Base-by-base conservation (phyloP, 2,888 invertebrate genomes). In the Lissocephala sabroskyi region DNA sequence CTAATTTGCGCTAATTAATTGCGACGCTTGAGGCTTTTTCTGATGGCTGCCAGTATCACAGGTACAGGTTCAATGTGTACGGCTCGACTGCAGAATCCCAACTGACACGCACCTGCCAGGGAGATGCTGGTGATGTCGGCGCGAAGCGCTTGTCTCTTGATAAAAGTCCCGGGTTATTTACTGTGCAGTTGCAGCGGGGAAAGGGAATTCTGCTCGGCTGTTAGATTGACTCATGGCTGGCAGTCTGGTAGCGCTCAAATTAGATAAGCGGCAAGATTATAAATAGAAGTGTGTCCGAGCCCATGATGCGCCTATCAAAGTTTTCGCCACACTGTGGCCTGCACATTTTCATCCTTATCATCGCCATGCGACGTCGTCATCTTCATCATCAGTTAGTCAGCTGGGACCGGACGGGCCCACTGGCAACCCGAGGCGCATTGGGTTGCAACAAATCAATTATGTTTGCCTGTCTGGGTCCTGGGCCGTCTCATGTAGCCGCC, bases 71-170 rank as follows among this genome's bases (percentile, higher is more conserved):
- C n/a, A 23, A 23, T 43, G 41, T 47, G 40, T 13, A 13, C 48
- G 11, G 41, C 47, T 23, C 62, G 60, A 51, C 59, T 14, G 45
- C 28, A 41, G 40, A 61, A 61, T 61, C 52, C 52, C 52, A 56
- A 71, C 71, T 67, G 56, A 50, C 41, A 61, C 52, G 56, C 59
- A 66, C 41, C 50, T 47, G 59, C 41, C 48, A 50, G 45, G 52
- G 48, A 30, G n/a, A 41, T 17, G 37, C 30, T 32, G 40, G 36
- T 33, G 35, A 35, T 5, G 43, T 1, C 9, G 42, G 9, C 17
- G 28, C 11, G 13, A 10, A 13, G 13, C 4, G 16, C 9, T 35
- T 39, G 35, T 36, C 49, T 50, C 50, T 49, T 48, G 51, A 49
- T 48, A 56, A 49, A 53, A n/a, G 26, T 23, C 3, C 35, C 13